Conservation (phyloP, 1,140 invertebrate genomes). For the Ganaspis sp. region DNA sequence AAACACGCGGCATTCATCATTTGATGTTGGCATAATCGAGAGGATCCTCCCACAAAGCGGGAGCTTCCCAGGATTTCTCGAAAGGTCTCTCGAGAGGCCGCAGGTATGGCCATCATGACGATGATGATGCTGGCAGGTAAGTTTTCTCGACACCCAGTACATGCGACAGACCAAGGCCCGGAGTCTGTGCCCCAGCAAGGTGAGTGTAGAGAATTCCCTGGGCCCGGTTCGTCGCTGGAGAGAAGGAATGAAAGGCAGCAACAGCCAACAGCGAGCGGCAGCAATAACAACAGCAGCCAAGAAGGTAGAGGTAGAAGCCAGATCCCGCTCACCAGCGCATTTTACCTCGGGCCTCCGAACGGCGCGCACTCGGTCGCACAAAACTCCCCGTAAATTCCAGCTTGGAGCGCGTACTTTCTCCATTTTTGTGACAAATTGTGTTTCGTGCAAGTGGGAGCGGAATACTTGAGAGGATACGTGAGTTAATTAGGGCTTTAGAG, state of each 20-base stretch:
- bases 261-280: constrained; percentile 43
- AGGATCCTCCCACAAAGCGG: not conserved
- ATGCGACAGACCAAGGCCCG: not conserved
- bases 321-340: constrained; percentile 63
- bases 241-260: constrained; percentile 53
- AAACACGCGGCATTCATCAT: not conserved
- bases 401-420: constrained; percentile 15
- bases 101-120: not conserved
- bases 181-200: constrained; percentile 50
- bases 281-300: constrained; percentile 41
- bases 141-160: not conserved
- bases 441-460: not conserved
- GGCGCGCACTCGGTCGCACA: constrained; percentile 34
- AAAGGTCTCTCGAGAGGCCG: constrained; percentile 28
- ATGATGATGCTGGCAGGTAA: too few relatives aligned
- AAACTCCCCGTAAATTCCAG: constrained; percentile 34
- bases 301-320: constrained; percentile 50
- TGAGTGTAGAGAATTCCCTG: constrained; percentile 58
- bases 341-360: constrained; percentile 62
- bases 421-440: constrained; percentile 31
- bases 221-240: constrained; percentile 43
- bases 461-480: too few relatives aligned
- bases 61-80: constrained; percentile 40
- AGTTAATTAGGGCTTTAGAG: too few relatives aligned
- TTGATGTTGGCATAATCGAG: not conserved